Base-by-base conservation (phyloP, 2,888 invertebrate species). In the Phrixothrix hirtus region DNA sequence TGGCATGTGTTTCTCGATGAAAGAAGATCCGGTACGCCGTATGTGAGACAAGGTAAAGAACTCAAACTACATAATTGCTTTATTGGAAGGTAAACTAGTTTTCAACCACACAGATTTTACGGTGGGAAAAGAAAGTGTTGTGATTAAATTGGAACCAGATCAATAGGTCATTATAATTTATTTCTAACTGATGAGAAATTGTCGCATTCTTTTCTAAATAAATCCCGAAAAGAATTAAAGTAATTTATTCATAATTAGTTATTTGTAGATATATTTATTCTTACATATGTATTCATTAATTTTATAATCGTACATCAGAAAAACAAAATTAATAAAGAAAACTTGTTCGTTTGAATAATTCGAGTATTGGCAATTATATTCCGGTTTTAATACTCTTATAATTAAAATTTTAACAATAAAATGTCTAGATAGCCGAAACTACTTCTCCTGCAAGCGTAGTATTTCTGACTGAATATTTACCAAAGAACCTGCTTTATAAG, bases 81-180 rank as follows among this genome's bases (percentile, higher is more conserved):
- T 4, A 29, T 3, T 27, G 46, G 30, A 46, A 31, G 32, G 37
- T 25, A 46, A 46, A 46, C 13, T 32, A 6, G 14, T 21, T 21
- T 16, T 29, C 21, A 17, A 45, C 14, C 37, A 11, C 10, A 38
- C 17, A 37, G 36, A 37, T 36, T 17, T 49, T 46, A 14, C 44
- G 57, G 58, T 60, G 58, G 55, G 61, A 62, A 62, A 67, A 69
- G 73, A 73, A 72, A 73, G 73, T 73, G 71, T 65, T 70, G 63
- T 55, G 52, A 59, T n/a, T 54, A 54, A 62, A 61, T 58, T 52
- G 57, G 61, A 68, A 67, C 65, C 64, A 65, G 69, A 59, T 52
- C 66, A 69, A 43, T 58, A 53, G 69, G 68, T 66, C 53, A 58
- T 10, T 14, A 11, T 11, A 15, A 10, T 17, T 11, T 2, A 6